phyloP scores from a whole-genome alignment of 2,113 vertebrate species.

The Channa maculata region DNA sequence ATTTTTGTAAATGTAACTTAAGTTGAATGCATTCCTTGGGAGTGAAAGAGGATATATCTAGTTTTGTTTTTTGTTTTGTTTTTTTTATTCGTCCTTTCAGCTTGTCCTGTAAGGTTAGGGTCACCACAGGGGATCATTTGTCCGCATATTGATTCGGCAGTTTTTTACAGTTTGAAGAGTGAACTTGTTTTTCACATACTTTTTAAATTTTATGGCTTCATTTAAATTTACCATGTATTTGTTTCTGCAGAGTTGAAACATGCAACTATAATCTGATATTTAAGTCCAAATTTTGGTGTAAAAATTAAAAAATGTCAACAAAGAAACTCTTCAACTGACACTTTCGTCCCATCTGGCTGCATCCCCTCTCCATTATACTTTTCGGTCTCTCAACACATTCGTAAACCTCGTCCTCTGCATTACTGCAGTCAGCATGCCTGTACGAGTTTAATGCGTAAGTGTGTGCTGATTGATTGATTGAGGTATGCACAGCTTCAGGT shows the following conservation, averaged over 20 bases:
- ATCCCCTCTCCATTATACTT: neutral
- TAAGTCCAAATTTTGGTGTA: neutral
- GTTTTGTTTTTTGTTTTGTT: neutral
- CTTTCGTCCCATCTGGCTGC: neutral
- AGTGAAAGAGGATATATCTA: neutral
- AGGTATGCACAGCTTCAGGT: slow-evolving; percentile 33
- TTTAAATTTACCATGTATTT: neutral
- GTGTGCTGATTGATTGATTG: slow-evolving; percentile 55
- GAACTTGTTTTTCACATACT: too few relatives aligned
- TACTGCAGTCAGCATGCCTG: slow-evolving; percentile 2
- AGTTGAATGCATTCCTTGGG: slow-evolving; percentile 43
- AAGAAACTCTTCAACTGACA: neutral
- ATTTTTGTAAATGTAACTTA: slow-evolving; percentile 11
- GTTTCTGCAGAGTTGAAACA: neutral
- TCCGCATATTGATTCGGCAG: too few relatives aligned
- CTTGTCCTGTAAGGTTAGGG: too few relatives aligned
- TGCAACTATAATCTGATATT: neutral
- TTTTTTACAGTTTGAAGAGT: too few relatives aligned
- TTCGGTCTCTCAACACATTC: slow-evolving; percentile 16
- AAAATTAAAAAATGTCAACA: too few relatives aligned
- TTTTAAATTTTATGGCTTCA: neutral
- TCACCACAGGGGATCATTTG: too few relatives aligned
- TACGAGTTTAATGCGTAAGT: slow-evolving; percentile 32
- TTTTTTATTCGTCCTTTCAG: too few relatives aligned
- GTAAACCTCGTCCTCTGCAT: neutral